These are phyloP conservation scores for Heliothis subflexa DNA, from an alignment of 1,140 invertebrate genomes.

Conservation along the genomic window DNA sequence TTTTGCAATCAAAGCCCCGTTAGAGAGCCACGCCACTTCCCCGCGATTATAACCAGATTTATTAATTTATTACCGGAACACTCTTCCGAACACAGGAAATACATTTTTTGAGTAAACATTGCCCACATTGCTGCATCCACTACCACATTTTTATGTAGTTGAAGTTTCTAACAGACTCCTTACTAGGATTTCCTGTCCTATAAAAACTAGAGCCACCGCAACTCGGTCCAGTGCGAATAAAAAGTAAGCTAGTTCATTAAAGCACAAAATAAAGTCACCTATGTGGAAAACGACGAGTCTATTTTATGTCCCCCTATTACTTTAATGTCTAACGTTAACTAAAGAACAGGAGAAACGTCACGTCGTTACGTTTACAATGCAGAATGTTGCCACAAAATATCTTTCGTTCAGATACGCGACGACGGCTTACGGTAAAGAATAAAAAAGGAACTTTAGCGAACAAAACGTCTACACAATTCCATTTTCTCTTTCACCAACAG, in stretches of 20 bases:
- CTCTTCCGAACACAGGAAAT: constrained; percentile 34
- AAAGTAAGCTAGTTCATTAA: constrained; percentile 45
- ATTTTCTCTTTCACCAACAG: constrained; percentile 83
- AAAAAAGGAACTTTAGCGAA: constrained; percentile 71
- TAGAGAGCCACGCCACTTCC: constrained; percentile 62
- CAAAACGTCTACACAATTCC: constrained; percentile 83
- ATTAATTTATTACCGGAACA: constrained; percentile 61
- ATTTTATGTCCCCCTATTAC: constrained; percentile 52
- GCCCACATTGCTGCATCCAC: constrained; percentile 8
- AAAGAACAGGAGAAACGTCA: constrained; percentile 52
- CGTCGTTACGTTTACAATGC: constrained; percentile 57
- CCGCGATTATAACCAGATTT: constrained; percentile 61
- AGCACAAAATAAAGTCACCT: constrained; percentile 35
- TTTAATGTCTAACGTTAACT: constrained; percentile 54
- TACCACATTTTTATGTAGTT: constrained; percentile 30
- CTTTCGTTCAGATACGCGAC: constrained; percentile 45
- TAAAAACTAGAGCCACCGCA: constrained; percentile 29
- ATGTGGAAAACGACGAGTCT: constrained; percentile 44
- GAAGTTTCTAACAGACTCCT: constrained; percentile 36
- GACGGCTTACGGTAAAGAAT: constrained; percentile 52
- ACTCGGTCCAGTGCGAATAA: constrained; percentile 36
- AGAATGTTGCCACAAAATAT: constrained; percentile 59
- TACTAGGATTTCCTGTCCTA: constrained; percentile 47
- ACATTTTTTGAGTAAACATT: constrained; percentile 9
- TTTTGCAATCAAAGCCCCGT: constrained; percentile 81